Conservation (phyloP, 2,888 invertebrate genomes). For the Eupithecia abbreviata region DNA sequence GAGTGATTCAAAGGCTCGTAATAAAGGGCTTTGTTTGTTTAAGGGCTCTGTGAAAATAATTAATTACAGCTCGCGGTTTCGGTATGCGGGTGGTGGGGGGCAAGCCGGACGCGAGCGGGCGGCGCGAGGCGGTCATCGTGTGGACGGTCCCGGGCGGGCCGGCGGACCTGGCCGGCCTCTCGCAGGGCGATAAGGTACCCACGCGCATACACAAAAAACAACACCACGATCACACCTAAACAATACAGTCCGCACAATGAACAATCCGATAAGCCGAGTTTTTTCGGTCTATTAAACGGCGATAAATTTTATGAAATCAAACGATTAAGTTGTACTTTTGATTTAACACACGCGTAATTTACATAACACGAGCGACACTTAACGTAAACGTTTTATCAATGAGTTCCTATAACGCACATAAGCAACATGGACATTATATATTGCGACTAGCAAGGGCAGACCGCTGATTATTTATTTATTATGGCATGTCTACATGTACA, state of each 20-base stretch:
- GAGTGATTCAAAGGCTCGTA: conserved; percentile 43
- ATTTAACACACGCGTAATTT: background rate
- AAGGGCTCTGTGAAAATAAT: conserved; percentile 48
- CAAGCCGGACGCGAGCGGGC: conserved; percentile 92
- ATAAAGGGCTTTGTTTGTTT: conserved; percentile 40
- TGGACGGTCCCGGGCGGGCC: conserved; percentile 97
- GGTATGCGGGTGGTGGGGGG: conserved; percentile 98
- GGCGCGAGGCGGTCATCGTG: conserved; percentile 94
- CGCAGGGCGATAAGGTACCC: conserved; percentile 93
- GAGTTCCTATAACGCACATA: background rate
- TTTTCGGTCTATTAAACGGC: conserved; percentile 5
- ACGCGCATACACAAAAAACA: conserved; percentile 42
- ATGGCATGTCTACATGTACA: too few species aligned
- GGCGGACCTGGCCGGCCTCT: conserved; percentile 94
- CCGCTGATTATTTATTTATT: background rate
- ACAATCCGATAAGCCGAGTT: conserved; percentile 5
- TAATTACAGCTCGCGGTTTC: conserved; percentile 90
- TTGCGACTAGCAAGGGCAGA: background rate
- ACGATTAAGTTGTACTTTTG: background rate
- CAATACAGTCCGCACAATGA: conserved; percentile 4
- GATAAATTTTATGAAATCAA: background rate
- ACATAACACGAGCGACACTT: background rate
- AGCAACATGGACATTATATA: background rate
- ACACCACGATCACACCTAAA: conserved; percentile 1
- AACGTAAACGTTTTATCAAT: background rate